Conservation (phyloP, 2,888 invertebrate genomes). For the Hydroisotoma schaefferi region DNA sequence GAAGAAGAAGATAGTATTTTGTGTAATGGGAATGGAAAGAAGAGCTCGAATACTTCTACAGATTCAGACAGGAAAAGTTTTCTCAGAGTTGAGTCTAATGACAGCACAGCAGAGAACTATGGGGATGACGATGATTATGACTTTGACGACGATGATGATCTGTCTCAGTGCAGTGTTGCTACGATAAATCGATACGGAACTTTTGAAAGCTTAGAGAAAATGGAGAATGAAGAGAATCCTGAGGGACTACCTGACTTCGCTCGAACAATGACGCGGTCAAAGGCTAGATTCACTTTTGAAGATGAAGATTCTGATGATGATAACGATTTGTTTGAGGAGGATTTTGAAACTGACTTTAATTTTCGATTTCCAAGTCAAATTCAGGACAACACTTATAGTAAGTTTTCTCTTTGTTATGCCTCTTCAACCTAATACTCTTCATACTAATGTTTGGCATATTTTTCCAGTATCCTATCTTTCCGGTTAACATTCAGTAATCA, state of each 20-base stretch:
- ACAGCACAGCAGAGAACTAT: conserved; percentile 44
- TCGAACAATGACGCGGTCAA: conserved; percentile 22
- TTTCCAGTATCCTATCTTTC: no score
- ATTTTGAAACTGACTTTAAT: conserved; percentile 48
- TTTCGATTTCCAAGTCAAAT: conserved; percentile 47
- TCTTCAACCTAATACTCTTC: no score
- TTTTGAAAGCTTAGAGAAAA: conserved; percentile 47
- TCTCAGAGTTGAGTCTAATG: conserved; percentile 40
- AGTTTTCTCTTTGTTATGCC: no score
- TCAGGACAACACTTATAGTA: conserved; percentile 48
- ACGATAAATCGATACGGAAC: conserved; percentile 48
- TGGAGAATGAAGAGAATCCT: conserved; percentile 32
- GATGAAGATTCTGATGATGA: conserved; percentile 43
- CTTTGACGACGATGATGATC: conserved; percentile 43
- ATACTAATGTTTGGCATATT: no score
- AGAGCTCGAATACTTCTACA: not conserved
- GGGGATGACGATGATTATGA: conserved; percentile 48
- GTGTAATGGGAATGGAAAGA: conserved; percentile 14
- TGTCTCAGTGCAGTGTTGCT: conserved; percentile 45
- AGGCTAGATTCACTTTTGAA: conserved; percentile 46
- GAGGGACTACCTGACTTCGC: conserved; percentile 28
- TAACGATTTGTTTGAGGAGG: conserved; percentile 47
- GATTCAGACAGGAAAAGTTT: conserved; percentile 22
- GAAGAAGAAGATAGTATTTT: conserved; percentile 36
- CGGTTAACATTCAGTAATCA: no score